These are phyloP conservation scores for Theretra japonica DNA, from an alignment of 2,888 invertebrate species.

Conservation along the genomic window DNA sequence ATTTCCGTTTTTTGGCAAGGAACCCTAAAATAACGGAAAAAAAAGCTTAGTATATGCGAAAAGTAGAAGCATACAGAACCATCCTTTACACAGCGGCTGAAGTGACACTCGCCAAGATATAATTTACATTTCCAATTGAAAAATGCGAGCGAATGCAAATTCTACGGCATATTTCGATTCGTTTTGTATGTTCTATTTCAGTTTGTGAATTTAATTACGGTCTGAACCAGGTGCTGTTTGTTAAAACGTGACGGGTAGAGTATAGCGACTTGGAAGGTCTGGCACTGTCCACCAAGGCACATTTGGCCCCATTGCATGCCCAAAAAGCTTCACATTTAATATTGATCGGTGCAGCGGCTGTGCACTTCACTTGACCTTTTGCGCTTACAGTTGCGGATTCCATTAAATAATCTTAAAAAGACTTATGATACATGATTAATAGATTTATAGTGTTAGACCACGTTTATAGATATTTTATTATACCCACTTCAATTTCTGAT, in stretches of 20 bases:
- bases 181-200: not conserved
- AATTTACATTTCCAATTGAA: conserved; percentile 17
- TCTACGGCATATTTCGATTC: not conserved
- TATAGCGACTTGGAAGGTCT: not conserved
- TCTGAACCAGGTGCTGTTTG: not conserved
- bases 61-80: not conserved
- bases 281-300: too few species aligned
- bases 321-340: too few species aligned
- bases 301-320: too few species aligned
- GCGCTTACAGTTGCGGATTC: too few species aligned
- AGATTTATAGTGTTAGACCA: too few species aligned
- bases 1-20: too few species aligned
- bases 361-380: too few species aligned
- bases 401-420: too few species aligned
- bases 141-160: not conserved
- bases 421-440: too few species aligned
- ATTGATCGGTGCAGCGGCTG: too few species aligned
- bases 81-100: not conserved
- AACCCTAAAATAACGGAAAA: not conserved
- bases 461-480: too few species aligned
- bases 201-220: not conserved
- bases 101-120: conserved; percentile 11
- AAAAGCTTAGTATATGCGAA: not conserved
- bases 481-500: too few species aligned
- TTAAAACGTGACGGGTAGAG: not conserved